Conservation (phyloP, 2,797 vertebrate species). For the Saguinus oedipus region DNA sequence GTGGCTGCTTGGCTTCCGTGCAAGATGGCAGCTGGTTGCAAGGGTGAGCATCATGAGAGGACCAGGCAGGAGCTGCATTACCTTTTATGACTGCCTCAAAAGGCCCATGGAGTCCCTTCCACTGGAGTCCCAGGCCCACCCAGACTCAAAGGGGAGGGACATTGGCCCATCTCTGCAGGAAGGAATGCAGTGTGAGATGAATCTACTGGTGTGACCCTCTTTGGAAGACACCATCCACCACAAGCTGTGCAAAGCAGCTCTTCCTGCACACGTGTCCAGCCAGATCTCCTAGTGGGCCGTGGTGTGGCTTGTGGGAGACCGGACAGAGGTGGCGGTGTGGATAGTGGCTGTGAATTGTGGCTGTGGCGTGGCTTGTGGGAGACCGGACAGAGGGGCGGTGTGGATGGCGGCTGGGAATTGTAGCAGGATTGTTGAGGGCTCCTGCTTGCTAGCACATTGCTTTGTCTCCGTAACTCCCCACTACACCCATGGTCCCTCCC, state of each 20-base stretch:
- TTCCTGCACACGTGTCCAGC: fast-evolving
- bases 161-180: not conserved
- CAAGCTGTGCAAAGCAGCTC: not conserved
- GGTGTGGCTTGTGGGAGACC: too few relatives aligned
- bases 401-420: not conserved
- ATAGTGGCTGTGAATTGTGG: not conserved
- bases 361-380: too few relatives aligned
- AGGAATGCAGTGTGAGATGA: not conserved
- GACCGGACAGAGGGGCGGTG: not conserved
- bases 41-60: not conserved
- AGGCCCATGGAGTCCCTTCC: not conserved
- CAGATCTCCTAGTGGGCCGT: not conserved
- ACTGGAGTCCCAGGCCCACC: not conserved
- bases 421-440: not conserved
- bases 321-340: not conserved
- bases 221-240: too few relatives aligned
- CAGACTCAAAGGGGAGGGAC: not conserved
- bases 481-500: not conserved
- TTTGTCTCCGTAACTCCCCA: not conserved
- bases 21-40: fast-evolving
- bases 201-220: not conserved
- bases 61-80: not conserved
- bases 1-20: not conserved
- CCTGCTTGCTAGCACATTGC: too few relatives aligned
- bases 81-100: not conserved